Evolutionary conservation across 2,113 vertebrate species (phyloP).

Genomic region (Parus major): DNA sequence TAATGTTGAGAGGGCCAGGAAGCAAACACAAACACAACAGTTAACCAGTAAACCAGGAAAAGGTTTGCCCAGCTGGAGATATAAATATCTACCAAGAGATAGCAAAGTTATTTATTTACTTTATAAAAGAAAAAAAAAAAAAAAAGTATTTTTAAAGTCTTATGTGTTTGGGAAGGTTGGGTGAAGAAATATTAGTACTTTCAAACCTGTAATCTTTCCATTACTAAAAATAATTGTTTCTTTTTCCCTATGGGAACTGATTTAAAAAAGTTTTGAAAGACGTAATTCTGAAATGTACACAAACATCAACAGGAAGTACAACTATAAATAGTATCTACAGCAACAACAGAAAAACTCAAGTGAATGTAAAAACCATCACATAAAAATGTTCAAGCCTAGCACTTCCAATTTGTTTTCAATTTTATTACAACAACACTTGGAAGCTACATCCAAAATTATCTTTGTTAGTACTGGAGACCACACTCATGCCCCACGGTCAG

Average conservation of each 20-base stretch:
- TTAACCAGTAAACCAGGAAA: neutral
- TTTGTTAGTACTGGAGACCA: constrained; percentile 15
- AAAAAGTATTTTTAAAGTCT: neutral
- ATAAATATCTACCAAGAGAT: neutral
- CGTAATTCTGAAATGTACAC: neutral
- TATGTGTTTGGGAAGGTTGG: neutral
- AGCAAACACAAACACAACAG: neutral
- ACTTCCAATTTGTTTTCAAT: neutral
- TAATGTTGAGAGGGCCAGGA: neutral
- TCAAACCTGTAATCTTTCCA: neutral
- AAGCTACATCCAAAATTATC: neutral
- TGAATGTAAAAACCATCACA: neutral
- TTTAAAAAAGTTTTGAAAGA: neutral
- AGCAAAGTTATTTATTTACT: neutral
- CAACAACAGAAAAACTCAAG: neutral
- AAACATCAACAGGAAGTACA: neutral
- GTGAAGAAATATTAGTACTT: neutral
- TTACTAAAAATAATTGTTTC: neutral
- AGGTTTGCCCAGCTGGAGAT: neutral
- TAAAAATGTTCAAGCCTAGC: neutral
- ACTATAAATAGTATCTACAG: neutral
- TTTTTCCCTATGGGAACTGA: neutral
- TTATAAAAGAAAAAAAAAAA: neutral
- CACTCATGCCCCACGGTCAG: neutral
- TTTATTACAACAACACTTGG: neutral